Evolutionary conservation across 2,113 vertebrate species (phyloP).

Genomic region (Lamprotornis superbus): DNA sequence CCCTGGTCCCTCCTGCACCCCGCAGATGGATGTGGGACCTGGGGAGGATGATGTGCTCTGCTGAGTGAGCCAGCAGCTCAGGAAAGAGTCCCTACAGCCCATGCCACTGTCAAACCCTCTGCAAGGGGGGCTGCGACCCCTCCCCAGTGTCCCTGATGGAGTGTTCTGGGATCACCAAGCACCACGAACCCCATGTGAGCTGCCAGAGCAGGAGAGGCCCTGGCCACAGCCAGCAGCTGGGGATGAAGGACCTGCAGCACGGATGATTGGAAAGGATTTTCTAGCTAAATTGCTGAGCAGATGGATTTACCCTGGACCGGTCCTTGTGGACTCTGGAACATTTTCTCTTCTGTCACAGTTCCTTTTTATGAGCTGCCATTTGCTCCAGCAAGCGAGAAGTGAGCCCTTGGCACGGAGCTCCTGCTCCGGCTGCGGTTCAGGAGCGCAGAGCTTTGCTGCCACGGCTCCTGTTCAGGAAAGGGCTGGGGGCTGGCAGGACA

Average conservation of each 20-base stretch:
- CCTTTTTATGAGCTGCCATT: slow-evolving; percentile 55
- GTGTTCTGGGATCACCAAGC: background rate
- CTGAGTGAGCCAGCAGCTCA: rapidly evolving
- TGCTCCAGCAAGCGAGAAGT: slow-evolving; percentile 43
- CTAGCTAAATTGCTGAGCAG: slow-evolving; percentile 60
- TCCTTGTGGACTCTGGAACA: slow-evolving; percentile 55
- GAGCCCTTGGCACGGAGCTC: slow-evolving; percentile 23
- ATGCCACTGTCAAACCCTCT: rapidly evolving
- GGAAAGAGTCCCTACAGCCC: rapidly evolving
- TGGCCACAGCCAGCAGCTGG: background rate
- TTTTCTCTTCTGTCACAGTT: slow-evolving; percentile 60
- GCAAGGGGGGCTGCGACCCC: background rate
- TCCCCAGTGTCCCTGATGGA: rapidly evolving
- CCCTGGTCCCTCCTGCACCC: background rate
- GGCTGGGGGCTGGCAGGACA: background rate
- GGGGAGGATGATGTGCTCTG: too few species aligned
- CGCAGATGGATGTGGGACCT: rapidly evolving
- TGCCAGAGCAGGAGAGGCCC: background rate
- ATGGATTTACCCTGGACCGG: slow-evolving; percentile 54
- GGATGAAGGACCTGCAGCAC: background rate
- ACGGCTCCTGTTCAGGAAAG: background rate
- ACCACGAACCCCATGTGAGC: rapidly evolving
- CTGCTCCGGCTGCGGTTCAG: background rate
- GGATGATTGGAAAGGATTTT: slow-evolving; percentile 25
- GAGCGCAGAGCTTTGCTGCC: rapidly evolving